These are phyloP conservation scores for Parasteatoda lunata DNA, from an alignment of 2,888 invertebrate species.

Conservation along the genomic window DNA sequence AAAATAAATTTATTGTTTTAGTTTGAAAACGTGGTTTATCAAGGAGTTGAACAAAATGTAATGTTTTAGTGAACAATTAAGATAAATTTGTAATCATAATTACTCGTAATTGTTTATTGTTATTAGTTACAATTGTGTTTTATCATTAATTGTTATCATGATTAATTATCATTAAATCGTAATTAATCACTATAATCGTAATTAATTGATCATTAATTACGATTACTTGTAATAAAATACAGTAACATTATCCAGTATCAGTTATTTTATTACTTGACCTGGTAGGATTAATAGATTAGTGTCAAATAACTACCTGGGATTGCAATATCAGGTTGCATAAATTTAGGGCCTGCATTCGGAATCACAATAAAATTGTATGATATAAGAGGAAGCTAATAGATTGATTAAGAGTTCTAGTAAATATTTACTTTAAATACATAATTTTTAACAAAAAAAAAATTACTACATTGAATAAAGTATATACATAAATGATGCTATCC, in stretches of 20 bases:
- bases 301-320: constrained; percentile 10
- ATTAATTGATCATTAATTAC: too few species aligned
- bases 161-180: too few species aligned
- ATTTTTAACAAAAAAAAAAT: neutral
- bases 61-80: too few species aligned
- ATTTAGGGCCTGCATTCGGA: neutral
- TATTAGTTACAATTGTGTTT: too few species aligned
- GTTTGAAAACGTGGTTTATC: too few species aligned
- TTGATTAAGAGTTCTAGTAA: neutral
- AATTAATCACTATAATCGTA: too few species aligned
- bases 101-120: too few species aligned
- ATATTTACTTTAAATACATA: neutral
- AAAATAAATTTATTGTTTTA: too few species aligned
- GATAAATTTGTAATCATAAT: too few species aligned
- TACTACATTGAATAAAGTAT: neutral
- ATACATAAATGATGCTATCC: neutral
- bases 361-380: neutral
- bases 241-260: neutral
- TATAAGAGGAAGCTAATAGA: neutral
- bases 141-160: too few species aligned
- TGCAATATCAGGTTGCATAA: neutral
- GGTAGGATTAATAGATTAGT: constrained; percentile 6
- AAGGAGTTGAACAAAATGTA: too few species aligned
- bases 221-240: too few species aligned
- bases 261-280: constrained; percentile 2